Percentiles rank a stretch among this genome's conserved stretches.
Evolutionary conservation across 2,113 vertebrate species (phyloP).

Genomic region (Mesembrinibis cayennensis): DNA sequence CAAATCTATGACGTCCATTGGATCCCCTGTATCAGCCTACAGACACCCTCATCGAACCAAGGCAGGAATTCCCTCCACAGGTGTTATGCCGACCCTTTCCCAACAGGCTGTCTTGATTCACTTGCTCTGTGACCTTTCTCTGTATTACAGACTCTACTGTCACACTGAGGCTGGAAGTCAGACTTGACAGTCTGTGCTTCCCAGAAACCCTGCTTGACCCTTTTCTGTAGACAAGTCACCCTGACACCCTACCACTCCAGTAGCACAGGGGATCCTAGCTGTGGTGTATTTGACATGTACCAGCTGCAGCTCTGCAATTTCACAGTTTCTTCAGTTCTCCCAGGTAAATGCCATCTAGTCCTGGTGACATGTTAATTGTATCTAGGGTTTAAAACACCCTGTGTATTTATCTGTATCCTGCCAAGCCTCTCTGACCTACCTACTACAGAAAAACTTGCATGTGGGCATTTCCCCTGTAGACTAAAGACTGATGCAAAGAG

Average conservation of each 20-base stretch:
- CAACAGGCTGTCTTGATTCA: neutral
- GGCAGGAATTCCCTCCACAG: neutral
- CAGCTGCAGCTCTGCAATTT: neutral
- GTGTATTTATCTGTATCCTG: neutral
- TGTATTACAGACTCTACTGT: neutral
- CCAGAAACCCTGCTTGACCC: neutral
- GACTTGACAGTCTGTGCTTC: neutral
- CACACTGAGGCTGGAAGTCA: neutral
- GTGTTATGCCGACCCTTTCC: neutral
- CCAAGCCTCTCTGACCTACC: neutral
- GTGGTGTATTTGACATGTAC: fast-evolving
- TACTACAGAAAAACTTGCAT: neutral
- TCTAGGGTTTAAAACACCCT: neutral
- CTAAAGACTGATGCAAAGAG: neutral
- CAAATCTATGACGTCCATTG: neutral
- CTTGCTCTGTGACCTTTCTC: neutral
- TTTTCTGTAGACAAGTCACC: neutral
- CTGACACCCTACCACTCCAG: neutral
- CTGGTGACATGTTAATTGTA: neutral
- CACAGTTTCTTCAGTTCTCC: neutral
- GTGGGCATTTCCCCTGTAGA: fast-evolving
- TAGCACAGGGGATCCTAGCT: neutral
- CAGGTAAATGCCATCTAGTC: neutral
- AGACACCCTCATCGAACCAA: neutral
- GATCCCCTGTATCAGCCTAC: neutral